Conservation (phyloP, 1,140 invertebrate genomes). For the Trissolcus basalis region DNA sequence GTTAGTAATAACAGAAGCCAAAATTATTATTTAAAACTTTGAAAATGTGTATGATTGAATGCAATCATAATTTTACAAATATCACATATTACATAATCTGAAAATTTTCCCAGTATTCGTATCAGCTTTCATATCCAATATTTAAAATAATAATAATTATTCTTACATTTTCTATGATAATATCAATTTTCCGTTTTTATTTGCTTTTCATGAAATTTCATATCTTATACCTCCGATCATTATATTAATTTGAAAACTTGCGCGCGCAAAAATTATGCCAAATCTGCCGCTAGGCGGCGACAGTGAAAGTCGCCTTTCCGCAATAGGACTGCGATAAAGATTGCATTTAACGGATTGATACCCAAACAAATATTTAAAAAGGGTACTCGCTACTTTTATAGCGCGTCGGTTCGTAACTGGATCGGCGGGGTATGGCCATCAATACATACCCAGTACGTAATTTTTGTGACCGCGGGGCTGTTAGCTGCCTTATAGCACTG, state of each 20-base stretch:
- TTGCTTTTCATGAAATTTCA: too few species aligned
- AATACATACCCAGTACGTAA: slow-evolving; percentile 80
- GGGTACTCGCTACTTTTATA: slow-evolving; percentile 78
- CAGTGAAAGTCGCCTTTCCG: not conserved
- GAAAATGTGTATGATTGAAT: too few species aligned
- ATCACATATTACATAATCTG: too few species aligned
- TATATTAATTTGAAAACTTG: not conserved
- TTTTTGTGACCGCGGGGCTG: slow-evolving; percentile 77
- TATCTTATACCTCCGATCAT: too few species aligned
- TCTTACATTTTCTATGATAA: too few species aligned
- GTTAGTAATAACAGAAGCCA: too few species aligned
- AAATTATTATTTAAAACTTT: too few species aligned
- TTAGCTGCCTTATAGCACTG: slow-evolving; percentile 75
- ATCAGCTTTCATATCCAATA: too few species aligned
- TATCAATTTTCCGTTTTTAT: too few species aligned
- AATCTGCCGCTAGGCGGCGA: slow-evolving; percentile 2
- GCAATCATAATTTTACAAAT: too few species aligned
- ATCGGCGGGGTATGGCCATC: slow-evolving; percentile 79
- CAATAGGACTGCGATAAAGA: not conserved
- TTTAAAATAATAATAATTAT: too few species aligned
- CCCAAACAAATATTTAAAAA: slow-evolving; percentile 69
- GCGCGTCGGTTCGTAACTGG: slow-evolving; percentile 61
- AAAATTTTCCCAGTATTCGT: too few species aligned
- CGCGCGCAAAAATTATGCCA: not conserved
- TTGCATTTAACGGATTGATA: not conserved